Evolutionary conservation across 2,797 vertebrate species (phyloP).

Genomic region (Poliocrania exsul): DNA sequence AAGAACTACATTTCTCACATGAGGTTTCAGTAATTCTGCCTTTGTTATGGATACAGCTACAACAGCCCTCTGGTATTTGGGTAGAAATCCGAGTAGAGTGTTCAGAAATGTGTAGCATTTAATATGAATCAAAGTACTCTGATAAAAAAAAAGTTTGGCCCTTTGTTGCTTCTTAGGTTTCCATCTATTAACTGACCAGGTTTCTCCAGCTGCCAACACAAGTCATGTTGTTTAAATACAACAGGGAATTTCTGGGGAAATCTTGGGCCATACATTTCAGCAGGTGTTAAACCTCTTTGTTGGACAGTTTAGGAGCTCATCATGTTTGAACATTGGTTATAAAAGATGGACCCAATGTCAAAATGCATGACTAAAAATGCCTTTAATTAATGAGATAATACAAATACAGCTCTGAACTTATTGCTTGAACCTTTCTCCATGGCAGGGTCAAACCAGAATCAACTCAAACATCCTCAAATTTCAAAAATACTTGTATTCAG

Average conservation of each 20-base stretch:
- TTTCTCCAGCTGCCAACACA: conserved; percentile 47
- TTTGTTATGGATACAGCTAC: conserved; percentile 20
- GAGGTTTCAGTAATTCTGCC: conserved; percentile 39
- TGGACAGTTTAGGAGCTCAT: not conserved
- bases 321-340: not conserved
- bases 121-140: conserved; percentile 28
- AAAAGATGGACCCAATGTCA: not conserved
- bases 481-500: conserved; percentile 15
- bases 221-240: not conserved
- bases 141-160: conserved; percentile 10
- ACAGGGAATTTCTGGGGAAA: not conserved
- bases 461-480: conserved; percentile 27
- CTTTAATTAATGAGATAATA: not conserved
- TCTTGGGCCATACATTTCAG: not conserved
- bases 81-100: conserved; percentile 33
- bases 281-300: not conserved
- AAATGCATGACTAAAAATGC: not conserved
- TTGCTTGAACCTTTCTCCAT: not conserved
- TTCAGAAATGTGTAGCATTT: conserved; percentile 40
- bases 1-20: conserved; percentile 13
- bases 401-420: not conserved
- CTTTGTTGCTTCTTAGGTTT: conserved; percentile 42
- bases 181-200: conserved; percentile 14
- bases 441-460: not conserved
- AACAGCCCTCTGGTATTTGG: conserved; percentile 21